These are phyloP conservation scores for Lordiphosa stackelbergi DNA, from an alignment of 1,140 invertebrate species.

Conservation along the genomic window DNA sequence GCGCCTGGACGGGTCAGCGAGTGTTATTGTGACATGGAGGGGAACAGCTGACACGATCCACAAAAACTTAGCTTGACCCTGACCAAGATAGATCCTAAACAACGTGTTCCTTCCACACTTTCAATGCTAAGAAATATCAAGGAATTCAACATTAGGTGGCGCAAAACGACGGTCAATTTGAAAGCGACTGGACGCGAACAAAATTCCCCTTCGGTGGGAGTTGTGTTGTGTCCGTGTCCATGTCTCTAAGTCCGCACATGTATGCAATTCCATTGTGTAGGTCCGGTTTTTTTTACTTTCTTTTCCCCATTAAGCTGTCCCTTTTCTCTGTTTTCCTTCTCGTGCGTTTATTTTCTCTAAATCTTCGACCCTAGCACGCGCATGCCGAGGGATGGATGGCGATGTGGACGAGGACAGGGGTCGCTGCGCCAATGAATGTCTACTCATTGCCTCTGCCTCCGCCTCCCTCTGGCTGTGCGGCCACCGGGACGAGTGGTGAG, in stretches of 20 bases:
- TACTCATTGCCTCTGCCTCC: constrained; percentile 10
- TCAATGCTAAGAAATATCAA: no score
- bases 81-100: neutral
- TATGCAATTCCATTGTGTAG: constrained; percentile 17
- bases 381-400: constrained; percentile 27
- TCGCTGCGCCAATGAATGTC: constrained; percentile 27
- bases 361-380: constrained; percentile 24
- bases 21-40: constrained; percentile 9
- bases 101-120: no score
- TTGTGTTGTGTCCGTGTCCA: constrained; percentile 6
- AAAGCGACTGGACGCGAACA: no score
- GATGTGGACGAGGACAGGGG: constrained; percentile 10
- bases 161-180: no score
- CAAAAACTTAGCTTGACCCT: constrained; percentile 6
- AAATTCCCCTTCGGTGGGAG: no score
- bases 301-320: constrained; percentile 18
- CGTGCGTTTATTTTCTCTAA: constrained; percentile 7
- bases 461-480: constrained; percentile 3
- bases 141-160: no score
- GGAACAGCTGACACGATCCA: constrained; percentile 9
- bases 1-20: constrained; percentile 23
- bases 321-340: constrained; percentile 9
- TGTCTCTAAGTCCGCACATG: constrained; percentile 3
- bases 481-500: constrained; percentile 11
- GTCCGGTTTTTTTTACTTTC: constrained; percentile 19